Evolutionary conservation across 1,140 invertebrate genomes (phyloP).

Genomic region (Drosophila ficusphila): DNA sequence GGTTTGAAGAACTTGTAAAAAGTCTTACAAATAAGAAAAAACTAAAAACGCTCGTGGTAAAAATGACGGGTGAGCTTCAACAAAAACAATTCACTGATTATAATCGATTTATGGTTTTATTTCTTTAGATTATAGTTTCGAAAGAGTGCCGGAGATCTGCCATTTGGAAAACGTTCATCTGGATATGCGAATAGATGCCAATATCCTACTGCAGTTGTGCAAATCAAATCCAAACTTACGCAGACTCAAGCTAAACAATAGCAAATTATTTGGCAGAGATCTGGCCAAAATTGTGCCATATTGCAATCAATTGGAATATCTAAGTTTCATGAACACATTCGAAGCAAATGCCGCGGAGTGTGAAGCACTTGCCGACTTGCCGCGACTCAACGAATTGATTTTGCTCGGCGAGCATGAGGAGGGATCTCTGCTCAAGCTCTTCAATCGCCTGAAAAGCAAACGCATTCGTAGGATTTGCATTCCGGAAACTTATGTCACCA

Average conservation of each 20-base stretch:
- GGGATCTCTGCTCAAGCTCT: slow-evolving; percentile 3
- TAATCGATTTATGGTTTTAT: too few species aligned
- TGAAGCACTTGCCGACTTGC: background rate
- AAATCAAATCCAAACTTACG: slow-evolving; percentile 1
- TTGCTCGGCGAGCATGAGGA: background rate
- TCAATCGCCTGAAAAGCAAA: background rate
- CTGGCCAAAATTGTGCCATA: slow-evolving; percentile 3
- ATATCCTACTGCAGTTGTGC: background rate
- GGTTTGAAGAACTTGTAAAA: background rate
- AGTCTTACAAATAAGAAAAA: background rate
- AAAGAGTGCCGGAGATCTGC: background rate
- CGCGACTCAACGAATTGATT: background rate
- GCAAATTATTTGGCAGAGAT: background rate
- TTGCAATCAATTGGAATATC: slow-evolving; percentile 4
- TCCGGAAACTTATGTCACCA: background rate
- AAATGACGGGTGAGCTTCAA: background rate
- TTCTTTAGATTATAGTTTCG: background rate
- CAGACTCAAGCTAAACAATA: background rate
- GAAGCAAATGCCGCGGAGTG: slow-evolving; percentile 2
- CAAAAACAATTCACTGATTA: too few species aligned
- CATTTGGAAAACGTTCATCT: background rate
- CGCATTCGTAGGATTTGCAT: background rate
- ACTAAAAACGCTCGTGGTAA: background rate
- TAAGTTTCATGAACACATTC: background rate
- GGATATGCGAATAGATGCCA: background rate